Evolutionary conservation across 2,888 invertebrate species (phyloP), one percentile per base, ranked within the genome.

Genomic region (Allacma fusca): DNA sequence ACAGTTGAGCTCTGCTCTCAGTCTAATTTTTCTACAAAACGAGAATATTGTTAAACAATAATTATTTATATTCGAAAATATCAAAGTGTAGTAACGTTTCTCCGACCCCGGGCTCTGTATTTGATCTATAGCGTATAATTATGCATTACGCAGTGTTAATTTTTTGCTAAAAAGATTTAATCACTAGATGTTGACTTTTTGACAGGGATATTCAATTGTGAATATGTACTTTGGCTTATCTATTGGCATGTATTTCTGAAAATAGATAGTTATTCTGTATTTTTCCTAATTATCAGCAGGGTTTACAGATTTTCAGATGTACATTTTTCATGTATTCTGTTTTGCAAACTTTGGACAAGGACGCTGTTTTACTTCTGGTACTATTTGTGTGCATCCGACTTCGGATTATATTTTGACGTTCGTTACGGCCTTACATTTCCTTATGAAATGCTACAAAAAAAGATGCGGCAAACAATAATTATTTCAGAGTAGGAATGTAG

Each of bases 1-100:
- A 82, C 28, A 81, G 81, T 62, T 81, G 34, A 59, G 23, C n/a
- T 21, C 40, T 21, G 34, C 67, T 28, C 7, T 5, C 2, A 13
- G 19, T 50, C 9, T 50, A 50, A 40, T 34, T 68, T 68, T 34
- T 68, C 29, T 40, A 68, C 21, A 34, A 21, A 68, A 43, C 34
- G 43, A 23, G 29, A 68, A 40, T 68, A 40, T 68, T 21, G 34
- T 28, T 68, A 68, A 34, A 50, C 50, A 50, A 68, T 68, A 68
- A 21, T 23, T 68, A 40, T 68, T 21, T 68, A 34, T 68, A 68
- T 40, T 68, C 28, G 28, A 29, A 65, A 29, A 67, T 26, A 29
- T 23, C 26, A 65, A 65, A 68, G 29, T 19, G 34, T 68, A 34
- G 68, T 68, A n/a, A 50, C 16, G 50, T 50, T 12, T 50, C 19